Base-by-base conservation (phyloP, 2,113 vertebrate genomes). In the Nibea coibor region DNA sequence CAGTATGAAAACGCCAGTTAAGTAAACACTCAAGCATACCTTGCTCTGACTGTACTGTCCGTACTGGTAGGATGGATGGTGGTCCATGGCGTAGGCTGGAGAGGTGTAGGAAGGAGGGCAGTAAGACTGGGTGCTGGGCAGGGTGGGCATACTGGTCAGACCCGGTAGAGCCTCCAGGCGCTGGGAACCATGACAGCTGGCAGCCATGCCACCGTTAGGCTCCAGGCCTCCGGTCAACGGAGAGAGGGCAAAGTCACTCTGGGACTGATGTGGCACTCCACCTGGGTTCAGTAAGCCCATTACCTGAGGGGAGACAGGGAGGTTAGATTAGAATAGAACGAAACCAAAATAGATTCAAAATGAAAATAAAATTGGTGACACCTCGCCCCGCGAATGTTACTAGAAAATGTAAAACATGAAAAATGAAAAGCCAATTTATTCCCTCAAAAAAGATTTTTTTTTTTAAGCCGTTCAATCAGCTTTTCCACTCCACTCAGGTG, bases 31-130 rank as follows among this genome's bases (percentile, higher is more conserved):
- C 7, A 45, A n/a, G 28, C 57, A 0, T 85, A 94, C 97, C 98
- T 98, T 96, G 97, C 97, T 99, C 95, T 99, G 98, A 87, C 98
- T 96, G 2, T 99, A 99, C 79, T 99, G 98, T 83, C 97, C 96
- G 0, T 99, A 99, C 82, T 99, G 98, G 94, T 99, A 99, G 83
- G 97, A 95, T 2, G 97, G 94, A 85, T 98, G 97, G 0, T 98
- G 97, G 91, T 99, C 98, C 93, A 99, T 95, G 69, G 97, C 97
- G 86, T 99, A 99, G 56, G 96, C 97, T 0, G 96, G 95, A 67
- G 97, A 96, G 87, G 96, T 97, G 88, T 99, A 99, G 78, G 97
- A 97, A 0, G 98, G 96, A 0, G 98, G 96, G 89, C 98, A 99
- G 93, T 99, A 99, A 83, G 98, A 98, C 93, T 99, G 98, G 53